Evolutionary conservation across 1,140 invertebrate species (phyloP).

Genomic region (Sinella curviseta): DNA sequence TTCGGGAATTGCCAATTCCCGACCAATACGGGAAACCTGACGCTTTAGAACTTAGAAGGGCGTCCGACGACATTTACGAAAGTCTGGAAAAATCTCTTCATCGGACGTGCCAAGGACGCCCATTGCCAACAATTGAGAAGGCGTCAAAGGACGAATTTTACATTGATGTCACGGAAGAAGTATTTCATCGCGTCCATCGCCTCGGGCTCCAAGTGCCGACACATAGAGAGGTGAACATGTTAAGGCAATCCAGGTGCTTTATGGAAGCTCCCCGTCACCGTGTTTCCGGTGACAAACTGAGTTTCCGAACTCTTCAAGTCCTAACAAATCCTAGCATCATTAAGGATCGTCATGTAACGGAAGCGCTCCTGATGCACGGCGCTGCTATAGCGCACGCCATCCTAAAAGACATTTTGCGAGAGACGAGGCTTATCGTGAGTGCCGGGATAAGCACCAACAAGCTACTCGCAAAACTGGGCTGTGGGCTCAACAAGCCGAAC

Average conservation of each 20-base stretch:
- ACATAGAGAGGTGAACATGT: not conserved
- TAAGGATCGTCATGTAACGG: not conserved
- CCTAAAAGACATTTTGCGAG: not conserved
- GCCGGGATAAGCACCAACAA: not conserved
- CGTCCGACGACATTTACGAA: not conserved
- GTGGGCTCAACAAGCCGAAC: not conserved
- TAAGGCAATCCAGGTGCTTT: not conserved
- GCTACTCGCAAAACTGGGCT: not conserved
- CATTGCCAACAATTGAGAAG: not conserved
- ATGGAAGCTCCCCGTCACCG: not conserved
- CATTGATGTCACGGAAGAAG: not conserved
- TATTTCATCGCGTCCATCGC: not conserved
- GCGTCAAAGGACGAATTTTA: slow-evolving; percentile 1
- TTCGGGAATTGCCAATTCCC: not conserved
- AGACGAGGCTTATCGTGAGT: not conserved
- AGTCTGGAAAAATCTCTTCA: not conserved
- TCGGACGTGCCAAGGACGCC: not conserved
- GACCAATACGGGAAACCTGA: not conserved
- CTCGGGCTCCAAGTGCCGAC: not conserved
- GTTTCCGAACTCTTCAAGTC: not conserved
- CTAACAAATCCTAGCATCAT: not conserved
- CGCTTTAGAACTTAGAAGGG: not conserved
- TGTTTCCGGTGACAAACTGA: not conserved
- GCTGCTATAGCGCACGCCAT: not conserved
- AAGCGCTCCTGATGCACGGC: not conserved